Evolutionary conservation across 2,888 invertebrate species (phyloP), one percentile per base, ranked within the genome.

Genomic region (Polyploca ridens): DNA sequence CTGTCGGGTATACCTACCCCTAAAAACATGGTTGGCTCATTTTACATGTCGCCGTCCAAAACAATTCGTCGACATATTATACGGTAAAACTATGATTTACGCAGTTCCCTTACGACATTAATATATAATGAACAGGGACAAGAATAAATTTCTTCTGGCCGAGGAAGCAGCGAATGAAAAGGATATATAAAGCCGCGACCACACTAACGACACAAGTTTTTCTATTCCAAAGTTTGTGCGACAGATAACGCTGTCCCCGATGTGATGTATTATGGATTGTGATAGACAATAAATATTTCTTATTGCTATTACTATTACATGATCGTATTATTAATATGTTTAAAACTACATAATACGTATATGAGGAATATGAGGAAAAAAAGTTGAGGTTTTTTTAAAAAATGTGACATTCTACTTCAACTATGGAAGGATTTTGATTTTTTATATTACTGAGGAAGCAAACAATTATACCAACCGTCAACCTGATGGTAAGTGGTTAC

Each of bases 151-250:
- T 54, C 54, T 54, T 19, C 19, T 61, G 41, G 10, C 0, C n/a
- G 14, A 58, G 41, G 27, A 10, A 64, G 62, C 66, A 65, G 7
- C 46, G 54, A 54, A 14, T 13, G 13, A 41, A 57, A 10, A 62
- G n/a, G 38, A 64, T 66, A 70, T 66, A 70, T 75, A 75, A 76
- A 72, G 67, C 69, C 69, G 74, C 75, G 82, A 83, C 78, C 82
- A 76, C 75, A 76, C 78, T 86, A 88, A 88, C 81, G 86, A 84
- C 73, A 69, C 74, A 88, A 88, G 83, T 88, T 89, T 88, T 87
- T 87, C 86, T 87, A 86, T 87, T 86, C 84, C 79, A 79, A 81
- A 82, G 70, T 81, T 81, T 70, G 64, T 66, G 69, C 76, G 73
- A 75, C 78, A 77, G 76, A 74, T 77, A 76, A 66, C 69, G 64